Conservation (phyloP, 2,888 invertebrate genomes). For the Agrotis segetum region DNA sequence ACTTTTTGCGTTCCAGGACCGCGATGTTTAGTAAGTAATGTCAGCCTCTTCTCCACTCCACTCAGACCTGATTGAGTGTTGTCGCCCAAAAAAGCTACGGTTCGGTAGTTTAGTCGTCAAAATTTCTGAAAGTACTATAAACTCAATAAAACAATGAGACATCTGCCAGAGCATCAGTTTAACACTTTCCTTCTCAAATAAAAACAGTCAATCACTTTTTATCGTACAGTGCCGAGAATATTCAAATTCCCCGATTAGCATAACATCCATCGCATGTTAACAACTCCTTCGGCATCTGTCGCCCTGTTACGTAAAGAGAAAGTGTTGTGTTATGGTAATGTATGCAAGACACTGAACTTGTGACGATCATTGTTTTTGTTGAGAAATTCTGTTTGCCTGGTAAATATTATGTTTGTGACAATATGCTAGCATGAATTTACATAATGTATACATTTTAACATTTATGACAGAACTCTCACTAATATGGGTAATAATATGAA, state of each 20-base stretch:
- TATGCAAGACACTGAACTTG: constrained; percentile 45
- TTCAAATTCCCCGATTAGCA: constrained; percentile 40
- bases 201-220: constrained; percentile 6
- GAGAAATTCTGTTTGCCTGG: constrained; percentile 19
- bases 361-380: constrained; percentile 28
- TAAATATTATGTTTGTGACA: neutral
- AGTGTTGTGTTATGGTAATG: constrained; percentile 54
- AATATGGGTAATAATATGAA: neutral
- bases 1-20: too few relatives aligned
- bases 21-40: too few relatives aligned
- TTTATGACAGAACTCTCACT: neutral
- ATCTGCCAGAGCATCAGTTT: neutral
- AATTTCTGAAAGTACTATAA: too few relatives aligned
- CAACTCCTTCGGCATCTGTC: constrained; percentile 39
- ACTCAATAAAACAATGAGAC: too few relatives aligned
- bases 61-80: too few relatives aligned
- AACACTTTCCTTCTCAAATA: neutral
- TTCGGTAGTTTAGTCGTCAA: too few relatives aligned
- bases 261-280: constrained; percentile 31
- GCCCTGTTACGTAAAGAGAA: constrained; percentile 43
- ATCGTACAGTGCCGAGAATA: constrained; percentile 15
- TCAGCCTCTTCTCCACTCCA: too few relatives aligned
- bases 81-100: too few relatives aligned
- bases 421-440: neutral
- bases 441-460: neutral